Conservation (phyloP, 2,113 vertebrate genomes). For the Arothron firmamentum region DNA sequence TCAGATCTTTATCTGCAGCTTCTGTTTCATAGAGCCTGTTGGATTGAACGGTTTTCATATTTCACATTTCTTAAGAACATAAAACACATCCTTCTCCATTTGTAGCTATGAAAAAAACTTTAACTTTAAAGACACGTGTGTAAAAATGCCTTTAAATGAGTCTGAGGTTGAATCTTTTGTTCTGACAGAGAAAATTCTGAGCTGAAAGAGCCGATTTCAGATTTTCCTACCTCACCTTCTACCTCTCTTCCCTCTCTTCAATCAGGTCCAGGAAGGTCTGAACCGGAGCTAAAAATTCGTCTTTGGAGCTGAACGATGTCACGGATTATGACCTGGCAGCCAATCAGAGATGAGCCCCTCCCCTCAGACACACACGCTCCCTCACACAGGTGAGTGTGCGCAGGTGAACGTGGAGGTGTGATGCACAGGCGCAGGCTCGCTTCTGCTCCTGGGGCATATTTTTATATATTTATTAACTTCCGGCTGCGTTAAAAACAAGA, state of each 20-base stretch:
- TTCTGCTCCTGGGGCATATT: no score
- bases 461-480: no score
- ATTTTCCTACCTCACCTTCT: constrained; percentile 9
- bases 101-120: no score
- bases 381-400: constrained; percentile 14
- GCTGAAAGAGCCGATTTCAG: background rate
- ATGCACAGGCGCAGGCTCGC: no score
- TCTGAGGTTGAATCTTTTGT: no score
- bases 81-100: no score
- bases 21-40: background rate
- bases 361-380: constrained; percentile 46
- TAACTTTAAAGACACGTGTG: no score
- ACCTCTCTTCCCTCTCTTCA: constrained; percentile 8
- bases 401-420: background rate
- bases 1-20: background rate
- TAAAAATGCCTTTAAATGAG: no score
- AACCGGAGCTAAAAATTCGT: constrained; percentile 14
- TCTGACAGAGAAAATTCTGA: background rate
- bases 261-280: constrained; percentile 7
- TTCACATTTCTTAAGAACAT: no score
- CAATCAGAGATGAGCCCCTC: constrained; percentile 30
- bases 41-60: no score
- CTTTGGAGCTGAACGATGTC: background rate
- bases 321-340: constrained; percentile 24
- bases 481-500: no score